Percentiles rank a stretch among this genome's conserved stretches.
These are phyloP conservation scores for Vicugna pacos DNA, from an alignment of 2,113 vertebrate species.

Conservation along the genomic window DNA sequence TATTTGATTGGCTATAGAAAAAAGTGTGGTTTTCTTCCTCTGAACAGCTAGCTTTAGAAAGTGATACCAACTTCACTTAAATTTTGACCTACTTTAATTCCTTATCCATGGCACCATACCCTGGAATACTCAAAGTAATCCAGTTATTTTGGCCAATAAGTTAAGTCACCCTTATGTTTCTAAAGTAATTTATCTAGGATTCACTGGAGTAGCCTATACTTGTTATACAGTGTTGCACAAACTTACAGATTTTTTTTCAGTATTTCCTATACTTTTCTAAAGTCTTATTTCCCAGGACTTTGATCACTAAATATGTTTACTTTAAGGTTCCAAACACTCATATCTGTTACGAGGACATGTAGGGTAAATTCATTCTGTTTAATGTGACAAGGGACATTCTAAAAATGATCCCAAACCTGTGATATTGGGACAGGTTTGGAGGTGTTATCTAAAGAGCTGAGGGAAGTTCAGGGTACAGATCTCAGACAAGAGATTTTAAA, in stretches of 20 bases:
- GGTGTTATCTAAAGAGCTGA: neutral
- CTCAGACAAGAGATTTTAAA: neutral
- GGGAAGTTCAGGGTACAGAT: neutral
- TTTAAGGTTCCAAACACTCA: constrained; percentile 46
- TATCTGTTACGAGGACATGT: neutral
- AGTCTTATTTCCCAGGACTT: constrained; percentile 1
- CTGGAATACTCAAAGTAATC: constrained; percentile 35
- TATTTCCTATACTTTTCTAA: constrained; percentile 49
- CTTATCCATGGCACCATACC: neutral
- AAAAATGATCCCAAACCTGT: neutral
- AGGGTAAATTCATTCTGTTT: constrained; percentile 2
- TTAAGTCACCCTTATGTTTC: constrained; percentile 18
- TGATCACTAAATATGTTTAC: neutral
- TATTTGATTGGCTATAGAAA: constrained; percentile 59
- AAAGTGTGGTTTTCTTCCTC: constrained; percentile 40
- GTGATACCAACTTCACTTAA: neutral
- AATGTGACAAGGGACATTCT: neutral
- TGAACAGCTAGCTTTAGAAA: constrained; percentile 55
- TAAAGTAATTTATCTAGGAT: constrained; percentile 45
- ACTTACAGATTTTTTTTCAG: neutral
- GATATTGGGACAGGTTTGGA: neutral
- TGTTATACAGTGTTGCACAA: constrained; percentile 16
- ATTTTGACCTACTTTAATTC: constrained; percentile 44
- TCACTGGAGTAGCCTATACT: neutral
- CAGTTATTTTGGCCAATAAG: neutral